Conservation (phyloP, 2,113 vertebrate species). For the Megaceryle torquata region DNA sequence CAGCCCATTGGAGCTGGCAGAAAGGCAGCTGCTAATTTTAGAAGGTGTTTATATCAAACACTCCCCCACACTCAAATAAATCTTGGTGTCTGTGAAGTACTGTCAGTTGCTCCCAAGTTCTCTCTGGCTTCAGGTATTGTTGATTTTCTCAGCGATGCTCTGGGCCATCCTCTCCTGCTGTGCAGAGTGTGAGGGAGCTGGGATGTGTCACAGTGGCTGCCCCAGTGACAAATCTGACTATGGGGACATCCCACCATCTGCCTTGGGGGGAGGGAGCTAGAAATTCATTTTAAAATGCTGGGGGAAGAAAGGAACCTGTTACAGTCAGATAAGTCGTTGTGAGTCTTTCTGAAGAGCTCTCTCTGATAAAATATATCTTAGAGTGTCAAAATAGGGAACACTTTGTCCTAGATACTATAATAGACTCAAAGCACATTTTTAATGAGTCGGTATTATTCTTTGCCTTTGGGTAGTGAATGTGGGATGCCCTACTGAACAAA, state of each 20-base stretch:
- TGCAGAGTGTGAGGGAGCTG: not conserved
- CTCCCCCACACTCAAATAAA: not conserved
- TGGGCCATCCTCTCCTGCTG: not conserved
- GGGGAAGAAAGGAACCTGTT: not conserved
- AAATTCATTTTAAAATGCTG: not conserved
- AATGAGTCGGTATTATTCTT: constrained; percentile 22
- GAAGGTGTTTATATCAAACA: constrained; percentile 14
- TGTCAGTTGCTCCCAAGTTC: not conserved
- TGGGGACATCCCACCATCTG: not conserved
- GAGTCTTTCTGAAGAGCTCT: constrained; percentile 27
- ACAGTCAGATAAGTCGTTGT: not conserved
- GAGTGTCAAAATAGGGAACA: constrained; percentile 50
- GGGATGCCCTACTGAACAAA: constrained; percentile 29
- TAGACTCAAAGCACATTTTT: constrained; percentile 5
- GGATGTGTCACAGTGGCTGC: not conserved
- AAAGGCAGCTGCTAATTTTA: constrained; percentile 37
- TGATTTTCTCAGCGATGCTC: not conserved
- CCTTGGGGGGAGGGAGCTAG: not conserved
- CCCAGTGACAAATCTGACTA: not conserved
- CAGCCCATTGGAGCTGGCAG: not conserved
- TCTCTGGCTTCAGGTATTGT: not conserved
- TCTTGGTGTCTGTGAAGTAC: not conserved
- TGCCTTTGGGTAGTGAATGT: not conserved
- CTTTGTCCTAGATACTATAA: constrained; percentile 57
- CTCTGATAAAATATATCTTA: constrained; percentile 30